phyloP scores from a whole-genome alignment of 2,888 invertebrate species.

The Oligia strigilis region DNA sequence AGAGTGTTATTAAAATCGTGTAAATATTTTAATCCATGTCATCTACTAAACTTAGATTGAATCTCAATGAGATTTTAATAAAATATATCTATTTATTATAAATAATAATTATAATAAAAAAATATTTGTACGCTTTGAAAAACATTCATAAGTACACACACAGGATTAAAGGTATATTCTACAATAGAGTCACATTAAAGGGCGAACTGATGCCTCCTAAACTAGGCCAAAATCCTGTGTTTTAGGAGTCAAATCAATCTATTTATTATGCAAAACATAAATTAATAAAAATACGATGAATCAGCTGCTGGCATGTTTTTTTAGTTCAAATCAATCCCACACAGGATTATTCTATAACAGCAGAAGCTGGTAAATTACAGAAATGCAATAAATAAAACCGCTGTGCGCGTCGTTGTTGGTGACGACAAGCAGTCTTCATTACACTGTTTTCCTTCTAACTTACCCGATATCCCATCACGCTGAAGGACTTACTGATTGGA shows the following conservation, averaged over 20 bases:
- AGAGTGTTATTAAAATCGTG: neutral
- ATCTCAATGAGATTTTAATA: neutral
- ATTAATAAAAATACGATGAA: neutral
- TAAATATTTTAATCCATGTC: neutral
- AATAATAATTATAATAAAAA: no score
- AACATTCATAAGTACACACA: no score
- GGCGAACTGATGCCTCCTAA: no score
- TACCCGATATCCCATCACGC: conserved; percentile 52
- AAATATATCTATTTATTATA: neutral
- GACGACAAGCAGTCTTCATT: conserved; percentile 37
- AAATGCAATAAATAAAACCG: neutral
- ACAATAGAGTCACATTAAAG: no score
- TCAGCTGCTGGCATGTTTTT: neutral
- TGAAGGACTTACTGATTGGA: conserved; percentile 58
- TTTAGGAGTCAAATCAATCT: neutral
- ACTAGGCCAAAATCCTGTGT: no score
- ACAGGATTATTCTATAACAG: neutral
- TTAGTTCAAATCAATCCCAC: no score
- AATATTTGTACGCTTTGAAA: no score
- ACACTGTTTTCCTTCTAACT: conserved; percentile 47
- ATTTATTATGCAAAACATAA: neutral
- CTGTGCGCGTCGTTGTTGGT: conserved; percentile 7
- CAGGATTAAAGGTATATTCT: no score
- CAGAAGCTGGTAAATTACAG: neutral
- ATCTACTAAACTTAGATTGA: neutral